Base-by-base conservation (phyloP, 1,140 invertebrate genomes). In the Leptonema lineaticorne region DNA sequence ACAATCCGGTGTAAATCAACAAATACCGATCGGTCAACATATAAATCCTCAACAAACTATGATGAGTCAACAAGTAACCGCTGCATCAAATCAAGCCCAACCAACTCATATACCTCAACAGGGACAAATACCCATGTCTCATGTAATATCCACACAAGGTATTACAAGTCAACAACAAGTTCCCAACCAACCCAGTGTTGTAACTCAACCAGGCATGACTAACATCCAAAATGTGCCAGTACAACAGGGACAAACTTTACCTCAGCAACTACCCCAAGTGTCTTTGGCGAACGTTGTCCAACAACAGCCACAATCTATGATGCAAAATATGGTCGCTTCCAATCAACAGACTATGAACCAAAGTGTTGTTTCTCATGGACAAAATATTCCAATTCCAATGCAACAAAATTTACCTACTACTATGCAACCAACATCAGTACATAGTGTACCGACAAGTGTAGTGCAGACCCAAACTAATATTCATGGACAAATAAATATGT, bases 321-420 rank as follows among this genome's bases (percentile, higher is more conserved):
- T 74, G 69, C 69, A 71, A 56, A 73, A 69, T 45, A 71, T 73
- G 62, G 71, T 70, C n/a, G n/a, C 48, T 26, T 45, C 64, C 4
- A 71, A 69, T 30, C 71, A 68, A 58, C 71, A 69, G 41, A 22
- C 48, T 27, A 64, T 65, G 57, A 68, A 63, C 16, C 67, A 69
- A 37, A 71, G 60, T 65, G 67, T 71, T 14, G 68, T 72, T 14
- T 63, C 63, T 24, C 69, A 73, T 30, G 57, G 48, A n/a, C 81
- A 81, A 73, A 82, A 79, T 76, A 82, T 82, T 74, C 77, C 79
- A 16, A 81, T 82, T 78, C 78, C 80, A 14, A 83, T 83, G 80
- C 81, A 82, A 69, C 79, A 80, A 57, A 78, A 66, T 29, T 78
- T 53, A 1, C 78, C 78, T 1, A 78, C 79, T 4, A 74, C 77